These are phyloP conservation scores for Ceratothoa steindachneri DNA, from an alignment of 2,888 invertebrate genomes.

Conservation along the genomic window DNA sequence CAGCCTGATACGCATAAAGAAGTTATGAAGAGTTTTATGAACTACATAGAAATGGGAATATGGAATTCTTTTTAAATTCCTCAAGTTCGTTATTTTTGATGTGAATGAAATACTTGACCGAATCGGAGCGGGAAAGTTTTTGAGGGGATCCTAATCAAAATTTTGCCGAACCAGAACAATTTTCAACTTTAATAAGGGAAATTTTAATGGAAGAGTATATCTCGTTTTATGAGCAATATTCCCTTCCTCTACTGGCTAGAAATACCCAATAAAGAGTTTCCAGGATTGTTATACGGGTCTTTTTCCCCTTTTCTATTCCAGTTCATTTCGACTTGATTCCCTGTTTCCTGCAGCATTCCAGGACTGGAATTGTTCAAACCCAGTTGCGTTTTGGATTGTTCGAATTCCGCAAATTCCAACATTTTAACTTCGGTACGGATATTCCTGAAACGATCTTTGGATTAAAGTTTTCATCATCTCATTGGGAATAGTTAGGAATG, in stretches of 20 bases:
- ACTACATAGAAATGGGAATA: no score
- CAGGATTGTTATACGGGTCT: background rate
- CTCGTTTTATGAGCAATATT: conserved; percentile 8
- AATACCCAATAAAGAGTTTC: conserved; percentile 13
- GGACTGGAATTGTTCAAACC: background rate
- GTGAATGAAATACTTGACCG: no score
- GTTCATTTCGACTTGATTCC: conserved; percentile 5
- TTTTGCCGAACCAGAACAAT: background rate
- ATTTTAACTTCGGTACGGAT: conserved; percentile 8
- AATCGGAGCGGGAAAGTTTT: no score
- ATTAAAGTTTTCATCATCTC: background rate
- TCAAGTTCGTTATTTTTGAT: no score
- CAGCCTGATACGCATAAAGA: no score
- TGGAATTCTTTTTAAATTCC: no score
- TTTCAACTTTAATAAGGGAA: conserved; percentile 5
- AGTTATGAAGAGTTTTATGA: no score
- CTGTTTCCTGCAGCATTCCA: background rate
- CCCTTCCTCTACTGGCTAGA: background rate
- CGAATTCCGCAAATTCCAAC: conserved; percentile 7
- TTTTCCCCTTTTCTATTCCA: background rate
- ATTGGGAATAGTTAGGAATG: conserved; percentile 1
- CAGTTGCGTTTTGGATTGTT: conserved; percentile 4
- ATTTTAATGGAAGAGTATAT: conserved; percentile 10
- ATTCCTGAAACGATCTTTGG: background rate
- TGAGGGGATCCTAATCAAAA: no score